Conservation (phyloP, 2,888 invertebrate genomes). For the Luperina nickerlii region DNA sequence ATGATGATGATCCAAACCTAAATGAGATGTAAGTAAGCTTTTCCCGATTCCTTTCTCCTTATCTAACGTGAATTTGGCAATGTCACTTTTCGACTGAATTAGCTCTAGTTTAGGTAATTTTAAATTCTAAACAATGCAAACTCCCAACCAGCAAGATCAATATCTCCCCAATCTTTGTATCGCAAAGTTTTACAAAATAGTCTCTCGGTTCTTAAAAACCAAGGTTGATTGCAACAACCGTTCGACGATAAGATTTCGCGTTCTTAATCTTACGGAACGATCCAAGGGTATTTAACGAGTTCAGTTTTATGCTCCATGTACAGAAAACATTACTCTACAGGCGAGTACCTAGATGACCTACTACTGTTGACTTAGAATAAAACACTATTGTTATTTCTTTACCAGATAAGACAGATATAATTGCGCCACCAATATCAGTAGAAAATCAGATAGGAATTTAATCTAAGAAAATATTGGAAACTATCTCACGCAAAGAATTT, state of each 20-base stretch:
- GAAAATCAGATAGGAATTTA: background rate
- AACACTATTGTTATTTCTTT: constrained; percentile 7
- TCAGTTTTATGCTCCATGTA: constrained; percentile 36
- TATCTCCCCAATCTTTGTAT: constrained; percentile 36
- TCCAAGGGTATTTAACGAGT: constrained; percentile 75
- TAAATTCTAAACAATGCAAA: constrained; percentile 10
- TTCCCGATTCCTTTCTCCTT: background rate
- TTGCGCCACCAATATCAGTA: background rate
- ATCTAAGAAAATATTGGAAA: background rate
- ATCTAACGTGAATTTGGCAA: background rate
- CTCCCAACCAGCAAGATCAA: constrained; percentile 23
- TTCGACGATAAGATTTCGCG: constrained; percentile 71
- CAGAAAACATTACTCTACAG: constrained; percentile 6
- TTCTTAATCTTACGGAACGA: constrained; percentile 73
- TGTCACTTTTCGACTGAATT: background rate
- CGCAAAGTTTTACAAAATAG: constrained; percentile 42
- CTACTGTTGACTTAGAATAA: background rate
- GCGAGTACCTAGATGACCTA: background rate
- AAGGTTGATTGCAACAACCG: constrained; percentile 74
- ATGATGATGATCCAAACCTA: background rate
- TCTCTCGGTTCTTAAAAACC: constrained; percentile 60
- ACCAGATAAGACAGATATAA: background rate
- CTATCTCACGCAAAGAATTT: background rate
- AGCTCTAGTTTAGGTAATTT: background rate
- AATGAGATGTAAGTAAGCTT: background rate